Evolutionary conservation across 2,113 vertebrate genomes (phyloP), one percentile per base, ranked within the genome.

Genomic region (Bostrychus sinensis): DNA sequence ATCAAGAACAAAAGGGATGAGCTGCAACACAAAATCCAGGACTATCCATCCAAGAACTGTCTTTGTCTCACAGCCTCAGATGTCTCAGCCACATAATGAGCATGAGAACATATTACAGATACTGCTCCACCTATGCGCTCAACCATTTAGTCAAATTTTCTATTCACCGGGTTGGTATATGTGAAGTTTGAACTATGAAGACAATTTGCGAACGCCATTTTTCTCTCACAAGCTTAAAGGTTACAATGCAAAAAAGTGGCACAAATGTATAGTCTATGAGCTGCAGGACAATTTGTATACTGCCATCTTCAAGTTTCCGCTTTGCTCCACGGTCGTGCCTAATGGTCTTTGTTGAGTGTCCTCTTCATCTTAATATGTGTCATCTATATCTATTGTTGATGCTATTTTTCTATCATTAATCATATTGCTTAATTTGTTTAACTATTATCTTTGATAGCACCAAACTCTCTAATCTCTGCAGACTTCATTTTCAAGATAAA

Each of bases 1-100:
- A 65, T 80, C 56, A 72, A 60, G 61, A 79, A 76, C 62, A 75
- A 65, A 77, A 79, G 59, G 16, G 7, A 68, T 75, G 58, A 66
- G 51, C 48, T 66, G 72, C 66, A 65, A 59, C 63, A 58, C 63
- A 56, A 73, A 77, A 70, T 78, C 30, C 65, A 19, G 23, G 37
- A 36, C 41, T 41, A 42, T 16, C 46, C 46, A 50, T 50, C 46
- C 46, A 50, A 50, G 56, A 57, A 38, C 57, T 42, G 51, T 55
- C 74, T 65, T 65, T 42, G 46, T 37, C 50, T 50, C 56, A 32
- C 36, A 11, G 6, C 41, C 54, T 58, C 34, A 36, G 26, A 39
- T 57, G 55, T 53, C 60, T 66, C 25, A 26, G 7, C 66, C 11
- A 36, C 32, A 42, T 25, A 60, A 75, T 50, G 6, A 50, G 19